Base-by-base conservation (phyloP, 1,140 invertebrate species). In the Araneus ventricosus region DNA sequence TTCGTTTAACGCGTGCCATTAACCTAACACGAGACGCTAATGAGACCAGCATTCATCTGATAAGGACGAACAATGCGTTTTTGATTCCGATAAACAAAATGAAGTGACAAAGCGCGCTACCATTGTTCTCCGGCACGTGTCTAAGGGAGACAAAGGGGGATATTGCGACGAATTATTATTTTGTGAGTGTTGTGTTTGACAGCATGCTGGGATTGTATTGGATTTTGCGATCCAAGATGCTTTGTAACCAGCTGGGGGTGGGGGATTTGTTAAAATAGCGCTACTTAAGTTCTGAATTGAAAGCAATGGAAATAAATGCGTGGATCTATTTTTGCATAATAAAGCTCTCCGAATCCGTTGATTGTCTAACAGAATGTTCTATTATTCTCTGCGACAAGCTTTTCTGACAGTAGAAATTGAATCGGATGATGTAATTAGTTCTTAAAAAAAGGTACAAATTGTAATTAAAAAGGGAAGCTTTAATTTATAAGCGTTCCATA, bases 11-110 rank as follows among this genome's bases (percentile, higher is more conserved):
- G n/a, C 75, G 14, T 41, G 75, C 39, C 75, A 39, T 80, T 80
- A 80, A 80, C 34, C 75, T 34, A 39, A 80, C 37, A 34, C 34
- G 39, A 34, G 39, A 10, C 37, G 17, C 75, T 80, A 80, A 80
- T 80, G 75, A 41, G 37, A 34, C 75, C 27, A 34, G 34, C 75
- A 37, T 80, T 37, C 75, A 80, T 80, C 75, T 37, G 75, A 80
- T 80, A 41, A 67, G 61, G 27, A 67, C 24, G 61, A 67, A 67
- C 75, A 80, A 41, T 80, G 75, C n/a, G 30, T 37, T 67, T n/a
- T 67, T 67, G 61, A 67, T 27, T 67, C n/a, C 61, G 75, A 80
- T 80, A 80, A 80, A 80, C 75, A 80, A 80, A 80, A 80, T 41
- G 27, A n/a, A 30, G 61, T 67, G 61, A 67, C 61, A 67, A 67